phyloP scores from a whole-genome alignment of 2,888 invertebrate species.

The Amblyjoppa fuscipennis region DNA sequence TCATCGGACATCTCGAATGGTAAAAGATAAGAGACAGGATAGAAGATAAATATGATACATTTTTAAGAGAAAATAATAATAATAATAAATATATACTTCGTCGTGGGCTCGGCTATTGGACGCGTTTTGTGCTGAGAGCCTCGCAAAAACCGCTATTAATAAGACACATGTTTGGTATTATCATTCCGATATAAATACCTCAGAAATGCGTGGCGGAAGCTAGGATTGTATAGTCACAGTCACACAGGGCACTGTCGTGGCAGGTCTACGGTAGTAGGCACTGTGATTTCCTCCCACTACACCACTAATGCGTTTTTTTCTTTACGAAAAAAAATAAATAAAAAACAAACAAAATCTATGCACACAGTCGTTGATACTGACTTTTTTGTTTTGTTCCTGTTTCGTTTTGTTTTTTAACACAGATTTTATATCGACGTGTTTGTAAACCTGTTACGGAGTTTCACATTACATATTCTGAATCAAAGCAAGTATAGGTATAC shows the following conservation, averaged over 20 bases:
- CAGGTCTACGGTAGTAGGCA: conserved; percentile 85
- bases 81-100: not conserved
- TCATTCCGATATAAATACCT: conserved; percentile 85
- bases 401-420: conserved; percentile 69
- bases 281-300: conserved; percentile 83
- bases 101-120: conserved; percentile 17
- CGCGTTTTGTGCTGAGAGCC: conserved; percentile 20
- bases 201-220: conserved; percentile 85
- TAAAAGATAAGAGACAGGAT: not conserved
- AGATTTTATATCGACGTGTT: conserved; percentile 75
- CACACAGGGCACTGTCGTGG: conserved; percentile 85
- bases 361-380: conserved; percentile 77
- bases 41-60: not conserved
- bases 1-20: not conserved
- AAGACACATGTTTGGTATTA: conserved; percentile 83
- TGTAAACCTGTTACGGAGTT: conserved; percentile 78
- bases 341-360: conserved; percentile 80
- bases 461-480: conserved; percentile 71
- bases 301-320: conserved; percentile 80
- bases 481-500: conserved; percentile 84
- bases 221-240: conserved; percentile 85
- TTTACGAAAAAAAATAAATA: conserved; percentile 62
- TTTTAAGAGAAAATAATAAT: conserved; percentile 12
- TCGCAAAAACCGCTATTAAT: conserved; percentile 54
- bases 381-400: conserved; percentile 14